These are phyloP conservation scores for Beaufortia kweichowensis DNA, from an alignment of 2,113 vertebrate genomes.

Conservation along the genomic window DNA sequence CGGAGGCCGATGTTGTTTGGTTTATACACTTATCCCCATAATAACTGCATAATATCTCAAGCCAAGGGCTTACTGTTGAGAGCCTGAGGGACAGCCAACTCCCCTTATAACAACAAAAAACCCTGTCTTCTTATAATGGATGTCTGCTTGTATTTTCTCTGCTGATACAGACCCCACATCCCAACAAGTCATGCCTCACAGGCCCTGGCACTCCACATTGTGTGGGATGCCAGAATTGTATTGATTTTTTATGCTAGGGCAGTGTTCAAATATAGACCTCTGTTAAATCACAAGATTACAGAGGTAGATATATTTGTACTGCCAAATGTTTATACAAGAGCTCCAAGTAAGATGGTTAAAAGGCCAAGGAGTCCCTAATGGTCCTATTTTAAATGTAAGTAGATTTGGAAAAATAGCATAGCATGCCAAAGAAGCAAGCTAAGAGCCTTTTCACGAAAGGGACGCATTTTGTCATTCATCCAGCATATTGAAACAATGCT, in stretches of 20 bases:
- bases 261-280: slow-evolving; percentile 23
- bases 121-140: background rate
- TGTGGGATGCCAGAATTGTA: slow-evolving; percentile 42
- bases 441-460: background rate
- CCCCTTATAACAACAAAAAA: slow-evolving; percentile 4
- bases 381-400: background rate
- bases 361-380: background rate
- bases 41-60: slow-evolving; percentile 18
- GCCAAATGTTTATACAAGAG: background rate
- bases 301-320: slow-evolving; percentile 1
- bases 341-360: background rate
- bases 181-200: slow-evolving; percentile 23
- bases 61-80: background rate
- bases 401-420: background rate
- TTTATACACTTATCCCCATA: too few species aligned
- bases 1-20: too few species aligned
- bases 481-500: slow-evolving; percentile 19
- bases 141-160: slow-evolving; percentile 18
- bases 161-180: background rate
- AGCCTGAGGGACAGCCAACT: background rate
- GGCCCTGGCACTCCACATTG: slow-evolving; percentile 48
- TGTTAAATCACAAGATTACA: slow-evolving; percentile 5
- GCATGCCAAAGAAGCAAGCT: slow-evolving; percentile 7
- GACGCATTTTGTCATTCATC: slow-evolving; percentile 14
- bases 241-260: slow-evolving; percentile 48